phyloP scores from a whole-genome alignment of 2,797 vertebrate genomes.

The Emydoidea blandingii region DNA sequence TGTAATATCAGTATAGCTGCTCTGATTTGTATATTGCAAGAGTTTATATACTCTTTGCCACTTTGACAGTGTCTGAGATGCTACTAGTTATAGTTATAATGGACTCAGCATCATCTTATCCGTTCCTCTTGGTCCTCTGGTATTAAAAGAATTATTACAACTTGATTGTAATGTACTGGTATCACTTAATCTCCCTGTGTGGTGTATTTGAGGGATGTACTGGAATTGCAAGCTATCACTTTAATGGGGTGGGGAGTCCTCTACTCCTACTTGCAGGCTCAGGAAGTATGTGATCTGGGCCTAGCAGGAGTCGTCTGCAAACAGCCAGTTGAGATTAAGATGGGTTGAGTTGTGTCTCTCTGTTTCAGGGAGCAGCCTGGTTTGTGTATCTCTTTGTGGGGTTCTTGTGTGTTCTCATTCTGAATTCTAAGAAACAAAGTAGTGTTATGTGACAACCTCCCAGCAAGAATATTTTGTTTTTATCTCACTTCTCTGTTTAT shows the following conservation, averaged over 20 bases:
- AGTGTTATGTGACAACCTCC: neutral
- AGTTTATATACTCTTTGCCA: neutral
- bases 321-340: neutral
- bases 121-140: neutral
- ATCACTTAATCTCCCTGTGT: accelerated
- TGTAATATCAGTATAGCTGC: neutral
- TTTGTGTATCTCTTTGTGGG: neutral
- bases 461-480: neutral
- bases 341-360: neutral
- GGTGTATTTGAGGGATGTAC: neutral
- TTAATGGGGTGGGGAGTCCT: neutral
- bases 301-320: neutral
- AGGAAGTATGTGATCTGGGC: neutral
- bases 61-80: neutral
- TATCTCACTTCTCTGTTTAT: neutral
- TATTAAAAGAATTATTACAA: neutral
- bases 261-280: too few species aligned
- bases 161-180: neutral
- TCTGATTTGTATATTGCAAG: neutral
- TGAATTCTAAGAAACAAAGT: neutral
- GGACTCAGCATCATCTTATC: neutral
- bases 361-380: neutral
- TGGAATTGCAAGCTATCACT: neutral
- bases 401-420: neutral
- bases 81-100: neutral